These are phyloP conservation scores for Gymnoscopelus microlampas DNA, from an alignment of 2,797 vertebrate genomes.

Conservation along the genomic window DNA sequence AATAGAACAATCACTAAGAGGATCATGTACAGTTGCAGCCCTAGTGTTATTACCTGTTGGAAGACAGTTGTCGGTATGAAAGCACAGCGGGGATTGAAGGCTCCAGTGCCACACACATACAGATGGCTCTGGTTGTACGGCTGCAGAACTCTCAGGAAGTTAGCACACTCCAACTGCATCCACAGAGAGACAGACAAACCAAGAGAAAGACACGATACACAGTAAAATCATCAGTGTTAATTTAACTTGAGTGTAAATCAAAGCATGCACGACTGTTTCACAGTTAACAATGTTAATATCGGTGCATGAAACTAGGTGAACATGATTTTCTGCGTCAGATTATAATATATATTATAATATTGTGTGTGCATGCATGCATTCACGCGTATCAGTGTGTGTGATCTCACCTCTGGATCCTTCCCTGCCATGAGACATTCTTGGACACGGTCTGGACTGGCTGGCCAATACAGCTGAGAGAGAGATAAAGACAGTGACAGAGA, in stretches of 20 bases:
- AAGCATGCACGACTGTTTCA: too few relatives aligned
- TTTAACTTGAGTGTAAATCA: too few relatives aligned
- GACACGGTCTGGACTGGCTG: constrained; percentile 81
- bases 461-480: constrained; percentile 80
- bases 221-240: neutral
- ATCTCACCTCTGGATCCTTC: constrained; percentile 81
- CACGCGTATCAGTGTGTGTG: constrained; percentile 15
- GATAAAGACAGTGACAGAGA: constrained; percentile 24
- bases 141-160: constrained; percentile 84
- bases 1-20: too few relatives aligned
- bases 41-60: constrained; percentile 68
- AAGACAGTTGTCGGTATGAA: constrained; percentile 78
- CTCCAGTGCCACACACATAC: constrained; percentile 85
- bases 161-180: constrained; percentile 79
- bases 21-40: too few relatives aligned
- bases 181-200: constrained; percentile 6
- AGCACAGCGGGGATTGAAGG: constrained; percentile 85
- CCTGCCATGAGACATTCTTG: constrained; percentile 87
- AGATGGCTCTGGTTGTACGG: constrained; percentile 85
- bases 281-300: too few relatives aligned
- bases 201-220: neutral
- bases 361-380: constrained; percentile 20
- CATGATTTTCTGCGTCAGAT: too few relatives aligned
- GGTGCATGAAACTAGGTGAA: too few relatives aligned
- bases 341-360: too few relatives aligned